A percentile compares a stretch with the other conserved stretches of the same genome.
phyloP scores from a whole-genome alignment of 2,888 invertebrate genomes.

The Drosophila maculinotata region DNA sequence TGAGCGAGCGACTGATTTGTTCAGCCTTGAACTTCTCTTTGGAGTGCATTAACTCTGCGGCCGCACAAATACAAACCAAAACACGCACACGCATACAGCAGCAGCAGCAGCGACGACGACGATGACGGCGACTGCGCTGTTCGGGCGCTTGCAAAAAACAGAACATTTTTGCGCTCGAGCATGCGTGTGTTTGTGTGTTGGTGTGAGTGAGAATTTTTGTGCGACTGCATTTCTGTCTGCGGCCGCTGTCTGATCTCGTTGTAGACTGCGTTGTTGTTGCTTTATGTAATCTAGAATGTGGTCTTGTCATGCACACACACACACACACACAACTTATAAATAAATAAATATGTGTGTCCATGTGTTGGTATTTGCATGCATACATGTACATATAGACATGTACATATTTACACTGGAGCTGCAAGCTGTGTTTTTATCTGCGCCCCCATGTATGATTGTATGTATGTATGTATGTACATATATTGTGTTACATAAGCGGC shows the following conservation, averaged over 20 bases:
- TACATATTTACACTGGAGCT: conserved; percentile 11
- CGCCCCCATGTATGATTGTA: conserved; percentile 53
- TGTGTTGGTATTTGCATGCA: background rate
- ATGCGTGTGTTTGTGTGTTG: conserved; percentile 14
- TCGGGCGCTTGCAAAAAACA: conserved; percentile 47
- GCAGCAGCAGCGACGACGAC: conserved; percentile 7
- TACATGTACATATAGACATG: background rate
- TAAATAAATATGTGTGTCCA: conserved; percentile 8
- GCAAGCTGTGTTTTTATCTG: conserved; percentile 30
- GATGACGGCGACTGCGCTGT: conserved; percentile 21
- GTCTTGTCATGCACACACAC: conserved; percentile 45
- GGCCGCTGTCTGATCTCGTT: conserved; percentile 44
- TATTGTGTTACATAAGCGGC: conserved; percentile 70
- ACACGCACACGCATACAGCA: conserved; percentile 16
- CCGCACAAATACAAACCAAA: conserved; percentile 50
- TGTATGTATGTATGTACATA: too few relatives aligned
- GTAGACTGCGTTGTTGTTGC: conserved; percentile 34
- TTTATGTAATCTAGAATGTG: conserved; percentile 72
- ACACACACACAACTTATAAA: conserved; percentile 18
- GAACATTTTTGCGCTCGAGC: conserved; percentile 30
- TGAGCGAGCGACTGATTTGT: conserved; percentile 82
- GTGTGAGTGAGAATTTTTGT: conserved; percentile 43
- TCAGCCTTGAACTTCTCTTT: conserved; percentile 85
- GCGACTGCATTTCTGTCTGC: conserved; percentile 48
- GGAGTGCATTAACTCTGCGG: conserved; percentile 84